Base-by-base conservation (phyloP, 2,797 vertebrate genomes). In the Pterois miles region DNA sequence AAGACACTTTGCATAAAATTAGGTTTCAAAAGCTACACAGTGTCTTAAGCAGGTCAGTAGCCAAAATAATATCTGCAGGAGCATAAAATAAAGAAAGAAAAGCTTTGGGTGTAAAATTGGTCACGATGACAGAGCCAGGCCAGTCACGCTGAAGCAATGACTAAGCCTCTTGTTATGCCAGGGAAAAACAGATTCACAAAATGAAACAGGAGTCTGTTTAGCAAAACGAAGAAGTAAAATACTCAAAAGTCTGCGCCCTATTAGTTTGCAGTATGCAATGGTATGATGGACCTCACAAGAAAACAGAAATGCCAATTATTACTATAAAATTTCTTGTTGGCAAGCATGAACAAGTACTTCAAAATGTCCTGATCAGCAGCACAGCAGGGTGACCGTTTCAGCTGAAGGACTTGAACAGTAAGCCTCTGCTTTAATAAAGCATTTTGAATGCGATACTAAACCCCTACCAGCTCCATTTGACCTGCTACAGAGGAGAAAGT, bases 61-160 rank as follows among this genome's bases (percentile, higher is more conserved):
- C 1, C 60, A 71, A 83, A n/a, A 25, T 1, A 25, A 56, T 38
- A 46, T 31, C 1, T 69, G 8, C 14, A 22, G 54, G 8, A 66
- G 53, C 67, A 78, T 58, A 57, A 59, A 69, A 79, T 77, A 31
- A 75, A 67, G 7, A 43, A 3, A 40, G 16, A 79, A 74, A 71
- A 23, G 54, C 62, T 66, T 33, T 36, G 25, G 53, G 60, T 65
- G 70, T 62, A 18, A 82, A 74, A 75, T 62, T 71, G 72, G 71
- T 82, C 81, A 82, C 58, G 27, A 78, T 74, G 81, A 75, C 25
- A 71, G 11, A 81, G 78, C 65, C 36, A 71, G 65, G 65, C n/a
- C 23, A 74, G 73, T 83, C 83, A 86, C 8, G 34, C 71, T 71
- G 62, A 78, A 57, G 27, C 22, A 73, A 67, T 76, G 76, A 84